These are phyloP conservation scores for Cheilosia vulpina DNA, from an alignment of 2,888 invertebrate species.

Conservation along the genomic window DNA sequence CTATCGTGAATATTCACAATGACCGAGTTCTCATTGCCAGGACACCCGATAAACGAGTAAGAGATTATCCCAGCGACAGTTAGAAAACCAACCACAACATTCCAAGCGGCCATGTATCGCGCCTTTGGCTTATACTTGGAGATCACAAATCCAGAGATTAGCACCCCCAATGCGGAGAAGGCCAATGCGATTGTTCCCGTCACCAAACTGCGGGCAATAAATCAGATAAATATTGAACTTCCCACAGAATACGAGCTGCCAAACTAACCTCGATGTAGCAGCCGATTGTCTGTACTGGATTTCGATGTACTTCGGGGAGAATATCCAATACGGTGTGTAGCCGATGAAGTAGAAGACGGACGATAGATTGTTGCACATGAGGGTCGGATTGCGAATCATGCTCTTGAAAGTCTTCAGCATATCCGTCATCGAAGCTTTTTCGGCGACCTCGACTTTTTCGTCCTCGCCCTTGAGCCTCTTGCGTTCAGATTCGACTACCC, in stretches of 20 bases:
- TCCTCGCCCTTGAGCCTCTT: constrained; percentile 74
- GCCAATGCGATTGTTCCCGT: constrained; percentile 89
- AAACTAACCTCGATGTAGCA: constrained; percentile 85
- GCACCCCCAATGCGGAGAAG: constrained; percentile 88
- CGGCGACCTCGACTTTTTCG: constrained; percentile 76
- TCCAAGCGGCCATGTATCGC: constrained; percentile 88
- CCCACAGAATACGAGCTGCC: background rate
- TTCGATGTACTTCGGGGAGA: constrained; percentile 93
- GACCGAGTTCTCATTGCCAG: constrained; percentile 85
- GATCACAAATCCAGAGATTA: constrained; percentile 88
- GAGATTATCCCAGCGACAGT: constrained; percentile 87
- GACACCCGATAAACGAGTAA: constrained; percentile 88
- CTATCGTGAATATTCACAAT: constrained; percentile 81
- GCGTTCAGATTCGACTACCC: constrained; percentile 82
- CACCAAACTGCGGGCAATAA: constrained; percentile 85
- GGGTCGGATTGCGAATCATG: constrained; percentile 87
- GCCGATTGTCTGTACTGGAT: constrained; percentile 91
- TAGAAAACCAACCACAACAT: constrained; percentile 87
- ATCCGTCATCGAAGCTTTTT: constrained; percentile 85
- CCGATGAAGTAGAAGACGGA: constrained; percentile 89
- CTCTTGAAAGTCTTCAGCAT: constrained; percentile 87
- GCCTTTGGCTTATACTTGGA: constrained; percentile 88
- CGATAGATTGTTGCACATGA: constrained; percentile 90
- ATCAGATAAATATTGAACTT: background rate
- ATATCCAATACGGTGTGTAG: constrained; percentile 91